Percentiles rank a stretch among this genome's conserved stretches.
Conservation (phyloP, 2,888 invertebrate genomes). For the Doris montereyensis region DNA sequence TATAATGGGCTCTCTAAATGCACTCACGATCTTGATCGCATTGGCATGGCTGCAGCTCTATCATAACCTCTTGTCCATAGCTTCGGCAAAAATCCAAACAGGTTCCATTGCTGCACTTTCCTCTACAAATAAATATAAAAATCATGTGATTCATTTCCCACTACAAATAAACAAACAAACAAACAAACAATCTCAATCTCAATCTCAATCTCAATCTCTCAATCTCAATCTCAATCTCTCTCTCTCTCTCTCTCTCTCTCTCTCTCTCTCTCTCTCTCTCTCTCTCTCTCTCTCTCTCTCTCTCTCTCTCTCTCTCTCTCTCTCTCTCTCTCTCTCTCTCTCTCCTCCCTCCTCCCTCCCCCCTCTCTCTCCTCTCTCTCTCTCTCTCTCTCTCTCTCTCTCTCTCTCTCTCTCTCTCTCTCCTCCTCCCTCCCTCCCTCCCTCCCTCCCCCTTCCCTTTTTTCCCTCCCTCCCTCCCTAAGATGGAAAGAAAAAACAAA, state of each 20-base stretch:
- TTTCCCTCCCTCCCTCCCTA: conserved; percentile 1
- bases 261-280: background rate
- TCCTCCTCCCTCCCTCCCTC: background rate
- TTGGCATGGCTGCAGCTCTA: conserved; percentile 89
- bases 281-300: background rate
- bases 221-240: too few species aligned
- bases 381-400: background rate
- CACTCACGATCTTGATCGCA: conserved; percentile 84
- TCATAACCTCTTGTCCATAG: conserved; percentile 45
- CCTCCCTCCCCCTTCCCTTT: background rate
- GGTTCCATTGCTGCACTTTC: conserved; percentile 90
- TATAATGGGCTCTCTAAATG: background rate
- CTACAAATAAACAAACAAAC: too few species aligned
- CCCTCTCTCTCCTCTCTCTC: background rate
- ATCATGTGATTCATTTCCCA: too few species aligned
- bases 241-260: conserved; percentile 10
- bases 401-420: background rate
- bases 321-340: background rate
- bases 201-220: too few species aligned
- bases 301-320: conserved; percentile 10
- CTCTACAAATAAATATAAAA: too few species aligned
- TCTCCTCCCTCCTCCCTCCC: background rate
- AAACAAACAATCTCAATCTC: too few species aligned
- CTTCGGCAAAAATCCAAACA: conserved; percentile 97
- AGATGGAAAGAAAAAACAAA: background rate